Conservation (phyloP, 2,797 vertebrate species). For the Gallinago stenura region DNA sequence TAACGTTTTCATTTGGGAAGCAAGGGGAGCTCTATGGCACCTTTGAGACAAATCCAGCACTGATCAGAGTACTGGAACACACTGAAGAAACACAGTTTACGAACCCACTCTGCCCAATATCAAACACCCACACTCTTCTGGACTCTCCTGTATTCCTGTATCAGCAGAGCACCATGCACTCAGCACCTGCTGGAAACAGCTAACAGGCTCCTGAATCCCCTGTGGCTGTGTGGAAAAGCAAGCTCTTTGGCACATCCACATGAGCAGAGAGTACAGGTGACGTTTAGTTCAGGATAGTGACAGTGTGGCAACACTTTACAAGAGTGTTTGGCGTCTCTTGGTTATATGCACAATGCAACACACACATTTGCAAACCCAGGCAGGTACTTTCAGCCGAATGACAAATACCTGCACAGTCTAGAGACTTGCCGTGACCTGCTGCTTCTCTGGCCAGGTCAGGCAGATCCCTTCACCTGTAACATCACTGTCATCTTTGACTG, state of each 20-base stretch:
- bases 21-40: background rate
- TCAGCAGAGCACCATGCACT: background rate
- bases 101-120: background rate
- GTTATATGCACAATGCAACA: background rate
- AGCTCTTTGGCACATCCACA: background rate
- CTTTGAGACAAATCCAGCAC: background rate
- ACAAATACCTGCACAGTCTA: background rate
- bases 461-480: background rate
- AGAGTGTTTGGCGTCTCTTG: background rate
- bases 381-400: background rate
- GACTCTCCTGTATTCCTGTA: background rate
- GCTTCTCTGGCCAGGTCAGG: background rate
- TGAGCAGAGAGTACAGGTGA: background rate
- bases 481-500: background rate
- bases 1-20: background rate
- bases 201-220: background rate
- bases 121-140: background rate
- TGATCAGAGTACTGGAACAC: background rate
- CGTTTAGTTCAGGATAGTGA: background rate
- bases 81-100: background rate
- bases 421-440: background rate
- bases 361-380: background rate
- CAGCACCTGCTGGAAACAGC: background rate
- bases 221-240: background rate
- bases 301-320: background rate